These are phyloP conservation scores for Caenorhabditis sinica DNA, from an alignment of 2,888 invertebrate genomes.

Conservation along the genomic window DNA sequence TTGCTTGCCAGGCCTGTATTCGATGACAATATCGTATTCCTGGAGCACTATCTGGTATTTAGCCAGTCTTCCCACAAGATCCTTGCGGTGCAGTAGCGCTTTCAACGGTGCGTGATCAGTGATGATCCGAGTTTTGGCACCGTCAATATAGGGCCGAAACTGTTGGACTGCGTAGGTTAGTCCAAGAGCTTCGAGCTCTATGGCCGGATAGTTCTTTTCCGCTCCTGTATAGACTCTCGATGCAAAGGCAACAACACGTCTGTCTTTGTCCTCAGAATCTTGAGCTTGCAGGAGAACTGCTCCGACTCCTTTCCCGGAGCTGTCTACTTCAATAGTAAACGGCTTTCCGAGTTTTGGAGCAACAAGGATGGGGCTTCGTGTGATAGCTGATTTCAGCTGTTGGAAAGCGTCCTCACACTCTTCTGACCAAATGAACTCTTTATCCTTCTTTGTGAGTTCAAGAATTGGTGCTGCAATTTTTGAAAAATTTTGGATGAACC, in stretches of 20 bases:
- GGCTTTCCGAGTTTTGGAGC: constrained; percentile 40
- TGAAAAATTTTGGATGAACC: constrained; percentile 57
- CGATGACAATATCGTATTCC: constrained; percentile 36
- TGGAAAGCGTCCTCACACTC: constrained; percentile 34
- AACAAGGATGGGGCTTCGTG: constrained; percentile 34
- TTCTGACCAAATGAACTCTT: constrained; percentile 41
- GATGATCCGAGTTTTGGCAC: constrained; percentile 27
- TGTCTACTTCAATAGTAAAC: constrained; percentile 59
- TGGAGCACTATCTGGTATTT: constrained; percentile 31
- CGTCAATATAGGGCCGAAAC: constrained; percentile 54
- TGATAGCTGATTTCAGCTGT: constrained; percentile 29
- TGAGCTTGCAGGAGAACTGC: constrained; percentile 48
- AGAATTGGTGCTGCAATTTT: constrained; percentile 42
- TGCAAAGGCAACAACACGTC: constrained; percentile 40
- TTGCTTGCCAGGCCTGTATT: constrained; percentile 43
- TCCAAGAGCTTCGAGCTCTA: constrained; percentile 58
- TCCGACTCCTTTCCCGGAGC: constrained; percentile 50
- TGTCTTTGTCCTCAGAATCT: constrained; percentile 22
- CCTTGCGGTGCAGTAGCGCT: constrained; percentile 26
- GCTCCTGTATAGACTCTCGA: constrained; percentile 17
- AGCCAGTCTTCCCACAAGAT: constrained; percentile 26
- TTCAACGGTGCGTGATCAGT: constrained; percentile 58
- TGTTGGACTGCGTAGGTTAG: constrained; percentile 38
- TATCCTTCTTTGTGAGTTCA: constrained; percentile 42
- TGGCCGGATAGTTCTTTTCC: constrained; percentile 32